Conservation (phyloP, 2,797 vertebrate genomes). For the Psittacula derbiana region DNA sequence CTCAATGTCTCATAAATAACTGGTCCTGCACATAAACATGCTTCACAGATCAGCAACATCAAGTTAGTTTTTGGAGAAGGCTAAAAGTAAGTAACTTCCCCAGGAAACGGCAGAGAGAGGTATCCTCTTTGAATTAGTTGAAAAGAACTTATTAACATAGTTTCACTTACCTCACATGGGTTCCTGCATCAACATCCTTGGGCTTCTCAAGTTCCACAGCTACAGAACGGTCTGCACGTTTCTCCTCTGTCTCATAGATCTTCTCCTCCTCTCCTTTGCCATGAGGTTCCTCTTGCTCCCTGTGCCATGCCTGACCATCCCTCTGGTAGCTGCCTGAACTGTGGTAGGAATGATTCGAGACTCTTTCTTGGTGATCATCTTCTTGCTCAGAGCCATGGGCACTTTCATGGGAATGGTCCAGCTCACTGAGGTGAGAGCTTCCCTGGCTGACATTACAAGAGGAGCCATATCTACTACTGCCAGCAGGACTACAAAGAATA, state of each 20-base stretch:
- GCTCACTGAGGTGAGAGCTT: slow-evolving; percentile 93
- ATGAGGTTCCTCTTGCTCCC: slow-evolving; percentile 39
- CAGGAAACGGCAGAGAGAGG: neutral
- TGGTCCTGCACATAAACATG: neutral
- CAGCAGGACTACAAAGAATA: slow-evolving; percentile 84
- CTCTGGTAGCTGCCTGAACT: slow-evolving; percentile 77
- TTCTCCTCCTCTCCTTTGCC: slow-evolving; percentile 36
- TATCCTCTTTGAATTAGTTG: neutral
- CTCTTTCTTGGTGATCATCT: slow-evolving; percentile 79
- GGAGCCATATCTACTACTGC: slow-evolving; percentile 93
- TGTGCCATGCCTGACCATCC: slow-evolving; percentile 59
- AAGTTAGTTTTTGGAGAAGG: neutral
- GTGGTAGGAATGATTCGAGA: slow-evolving; percentile 82
- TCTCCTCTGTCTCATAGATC: slow-evolving; percentile 21
- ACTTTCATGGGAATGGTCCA: slow-evolving; percentile 83
- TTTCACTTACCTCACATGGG: slow-evolving; percentile 67
- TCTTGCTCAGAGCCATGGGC: slow-evolving; percentile 82
- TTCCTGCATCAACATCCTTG: neutral
- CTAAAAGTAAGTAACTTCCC: neutral
- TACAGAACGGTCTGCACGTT: neutral
- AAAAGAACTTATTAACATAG: neutral
- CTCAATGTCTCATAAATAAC: neutral
- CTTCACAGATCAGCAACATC: neutral
- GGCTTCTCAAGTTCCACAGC: slow-evolving; percentile 54
- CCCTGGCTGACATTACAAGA: slow-evolving; percentile 95